Percentiles rank a stretch among this genome's conserved stretches.
phyloP scores from a whole-genome alignment of 2,113 vertebrate genomes.

The Rostratula benghalensis region DNA sequence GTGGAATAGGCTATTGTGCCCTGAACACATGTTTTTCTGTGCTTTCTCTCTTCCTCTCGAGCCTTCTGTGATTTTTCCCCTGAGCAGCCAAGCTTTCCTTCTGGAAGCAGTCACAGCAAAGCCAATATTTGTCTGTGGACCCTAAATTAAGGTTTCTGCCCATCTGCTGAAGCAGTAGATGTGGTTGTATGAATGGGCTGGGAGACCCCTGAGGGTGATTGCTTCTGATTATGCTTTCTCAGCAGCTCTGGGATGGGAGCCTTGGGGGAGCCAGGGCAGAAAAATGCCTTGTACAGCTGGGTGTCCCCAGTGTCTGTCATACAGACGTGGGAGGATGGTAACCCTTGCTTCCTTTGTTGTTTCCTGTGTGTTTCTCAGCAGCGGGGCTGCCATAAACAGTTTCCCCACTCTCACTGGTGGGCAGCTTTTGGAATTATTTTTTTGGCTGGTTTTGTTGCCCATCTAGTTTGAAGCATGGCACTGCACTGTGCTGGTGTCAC shows the following conservation, averaged over 20 bases:
- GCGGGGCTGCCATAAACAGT: background rate
- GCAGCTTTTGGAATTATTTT: background rate
- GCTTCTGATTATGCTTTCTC: background rate
- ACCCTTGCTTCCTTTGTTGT: background rate
- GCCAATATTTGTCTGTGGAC: background rate
- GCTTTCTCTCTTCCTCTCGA: background rate
- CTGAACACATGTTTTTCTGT: rapidly evolving
- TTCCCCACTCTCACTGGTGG: background rate
- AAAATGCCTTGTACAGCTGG: background rate
- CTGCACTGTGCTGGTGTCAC: rapidly evolving
- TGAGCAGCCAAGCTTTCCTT: rapidly evolving
- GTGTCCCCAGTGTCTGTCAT: background rate
- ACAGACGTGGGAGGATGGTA: rapidly evolving
- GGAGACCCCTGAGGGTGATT: background rate
- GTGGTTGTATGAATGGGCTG: background rate
- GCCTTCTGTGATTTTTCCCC: background rate
- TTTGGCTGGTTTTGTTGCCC: background rate
- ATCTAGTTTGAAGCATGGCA: background rate
- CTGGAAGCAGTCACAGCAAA: background rate
- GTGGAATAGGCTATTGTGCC: background rate
- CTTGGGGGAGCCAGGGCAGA: background rate
- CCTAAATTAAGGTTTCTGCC: background rate
- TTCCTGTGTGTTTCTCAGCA: background rate
- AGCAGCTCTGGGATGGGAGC: background rate
- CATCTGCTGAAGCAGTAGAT: background rate